These are phyloP conservation scores for Crepidodera aurea DNA, from an alignment of 2,888 invertebrate species.

Conservation along the genomic window DNA sequence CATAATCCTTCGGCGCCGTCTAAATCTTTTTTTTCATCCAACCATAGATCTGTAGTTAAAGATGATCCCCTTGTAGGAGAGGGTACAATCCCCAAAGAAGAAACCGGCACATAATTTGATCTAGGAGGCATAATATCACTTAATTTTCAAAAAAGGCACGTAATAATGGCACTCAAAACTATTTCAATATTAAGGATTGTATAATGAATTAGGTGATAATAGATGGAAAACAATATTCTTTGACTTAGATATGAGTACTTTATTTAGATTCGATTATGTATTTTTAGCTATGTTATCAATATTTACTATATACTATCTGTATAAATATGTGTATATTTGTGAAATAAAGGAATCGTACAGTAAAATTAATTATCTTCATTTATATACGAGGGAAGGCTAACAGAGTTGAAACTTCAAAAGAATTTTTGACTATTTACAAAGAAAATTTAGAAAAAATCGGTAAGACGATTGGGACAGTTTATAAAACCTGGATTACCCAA, in stretches of 20 bases:
- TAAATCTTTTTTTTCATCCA: constrained; percentile 70
- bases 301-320: neutral
- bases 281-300: neutral
- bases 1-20: constrained; percentile 82
- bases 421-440: too few species aligned
- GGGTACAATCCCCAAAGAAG: constrained; percentile 47
- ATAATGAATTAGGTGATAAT: too few species aligned
- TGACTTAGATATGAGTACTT: too few species aligned
- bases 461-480: too few species aligned
- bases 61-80: constrained; percentile 41
- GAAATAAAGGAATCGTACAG: neutral
- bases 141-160: neutral
- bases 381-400: too few species aligned
- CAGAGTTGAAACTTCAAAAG: too few species aligned
- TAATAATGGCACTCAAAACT: neutral
- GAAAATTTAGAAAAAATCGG: too few species aligned
- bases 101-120: constrained; percentile 35
- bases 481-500: too few species aligned
- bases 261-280: too few species aligned
- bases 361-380: neutral
- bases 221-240: too few species aligned
- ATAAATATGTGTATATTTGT: neutral
- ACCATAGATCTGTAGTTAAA: constrained; percentile 62
- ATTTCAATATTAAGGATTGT: too few species aligned
- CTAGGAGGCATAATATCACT: constrained; percentile 26